Percentiles rank a stretch among this genome's conserved stretches.
Evolutionary conservation across 2,797 vertebrate species (phyloP).

Genomic region (Lagorchestes hirsutus): DNA sequence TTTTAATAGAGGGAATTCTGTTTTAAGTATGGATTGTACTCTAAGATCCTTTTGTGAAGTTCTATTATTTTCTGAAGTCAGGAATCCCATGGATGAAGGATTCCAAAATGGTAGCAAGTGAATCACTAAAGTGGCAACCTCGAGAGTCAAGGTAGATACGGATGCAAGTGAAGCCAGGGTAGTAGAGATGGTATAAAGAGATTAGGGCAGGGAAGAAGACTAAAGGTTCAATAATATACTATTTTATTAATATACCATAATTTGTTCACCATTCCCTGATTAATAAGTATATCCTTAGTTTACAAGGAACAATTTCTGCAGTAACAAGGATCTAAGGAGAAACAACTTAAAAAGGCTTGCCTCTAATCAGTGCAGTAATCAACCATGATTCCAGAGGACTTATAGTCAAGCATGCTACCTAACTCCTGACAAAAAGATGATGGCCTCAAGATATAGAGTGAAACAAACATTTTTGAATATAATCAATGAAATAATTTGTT

Average conservation of each 20-base stretch:
- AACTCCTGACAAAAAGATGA: neutral
- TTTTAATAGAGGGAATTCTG: neutral
- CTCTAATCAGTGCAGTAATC: neutral
- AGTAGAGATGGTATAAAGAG: neutral
- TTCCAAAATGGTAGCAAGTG: neutral
- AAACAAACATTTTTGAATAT: neutral
- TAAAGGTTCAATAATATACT: neutral
- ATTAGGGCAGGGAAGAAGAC: neutral
- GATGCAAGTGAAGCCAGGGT: neutral
- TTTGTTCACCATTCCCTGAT: neutral
- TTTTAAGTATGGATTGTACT: neutral
- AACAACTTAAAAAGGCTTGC: neutral
- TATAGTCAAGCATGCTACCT: neutral
- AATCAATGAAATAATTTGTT: neutral
- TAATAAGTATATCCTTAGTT: neutral
- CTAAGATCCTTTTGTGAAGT: too few relatives aligned
- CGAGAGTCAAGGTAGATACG: neutral
- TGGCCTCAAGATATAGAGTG: neutral
- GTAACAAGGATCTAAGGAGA: neutral
- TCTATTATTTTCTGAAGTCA: too few relatives aligned
- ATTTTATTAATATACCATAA: neutral
- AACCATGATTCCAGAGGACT: neutral
- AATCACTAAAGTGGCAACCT: neutral
- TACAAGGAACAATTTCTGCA: neutral
- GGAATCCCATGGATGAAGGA: neutral